A percentile compares a stretch with the other conserved stretches of the same genome.
Conservation (phyloP, 2,113 vertebrate genomes). For the Cephalopholis sonnerati region DNA sequence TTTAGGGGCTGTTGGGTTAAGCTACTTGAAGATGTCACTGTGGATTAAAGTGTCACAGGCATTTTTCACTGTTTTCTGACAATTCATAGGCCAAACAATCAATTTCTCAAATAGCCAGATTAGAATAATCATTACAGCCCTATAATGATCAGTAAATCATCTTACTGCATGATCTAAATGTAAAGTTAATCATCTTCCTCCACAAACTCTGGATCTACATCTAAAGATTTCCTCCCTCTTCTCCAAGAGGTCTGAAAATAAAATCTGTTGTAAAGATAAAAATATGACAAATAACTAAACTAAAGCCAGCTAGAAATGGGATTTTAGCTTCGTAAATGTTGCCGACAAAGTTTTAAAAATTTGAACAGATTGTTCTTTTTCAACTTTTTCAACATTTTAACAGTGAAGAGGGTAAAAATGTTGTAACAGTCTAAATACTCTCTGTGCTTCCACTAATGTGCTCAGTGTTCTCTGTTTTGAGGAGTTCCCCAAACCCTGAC, state of each 20-base stretch:
- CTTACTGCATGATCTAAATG: not conserved
- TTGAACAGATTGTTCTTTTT: constrained; percentile 19
- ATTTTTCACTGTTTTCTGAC: not conserved
- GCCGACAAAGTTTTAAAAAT: not conserved
- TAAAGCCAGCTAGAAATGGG: not conserved
- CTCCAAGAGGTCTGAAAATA: not conserved
- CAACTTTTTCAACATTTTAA: not conserved
- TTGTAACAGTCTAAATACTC: not conserved
- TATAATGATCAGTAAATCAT: not conserved
- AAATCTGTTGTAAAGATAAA: not conserved
- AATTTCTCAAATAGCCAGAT: not conserved
- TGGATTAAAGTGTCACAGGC: not conserved
- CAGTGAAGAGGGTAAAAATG: not conserved
- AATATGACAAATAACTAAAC: not conserved
- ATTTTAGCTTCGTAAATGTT: not conserved
- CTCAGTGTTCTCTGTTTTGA: constrained; percentile 3
- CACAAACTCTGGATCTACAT: not conserved
- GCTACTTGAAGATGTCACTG: not conserved
- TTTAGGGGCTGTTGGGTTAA: not conserved
- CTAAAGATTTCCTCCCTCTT: not conserved
- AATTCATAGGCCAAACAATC: constrained; percentile 3
- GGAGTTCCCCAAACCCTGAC: constrained; percentile 22
- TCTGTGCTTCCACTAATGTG: constrained; percentile 6
- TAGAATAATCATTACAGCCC: not conserved
- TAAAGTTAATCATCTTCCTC: not conserved